These are phyloP conservation scores for Pelodiscus sinensis DNA, from an alignment of 2,113 vertebrate genomes.

Conservation along the genomic window DNA sequence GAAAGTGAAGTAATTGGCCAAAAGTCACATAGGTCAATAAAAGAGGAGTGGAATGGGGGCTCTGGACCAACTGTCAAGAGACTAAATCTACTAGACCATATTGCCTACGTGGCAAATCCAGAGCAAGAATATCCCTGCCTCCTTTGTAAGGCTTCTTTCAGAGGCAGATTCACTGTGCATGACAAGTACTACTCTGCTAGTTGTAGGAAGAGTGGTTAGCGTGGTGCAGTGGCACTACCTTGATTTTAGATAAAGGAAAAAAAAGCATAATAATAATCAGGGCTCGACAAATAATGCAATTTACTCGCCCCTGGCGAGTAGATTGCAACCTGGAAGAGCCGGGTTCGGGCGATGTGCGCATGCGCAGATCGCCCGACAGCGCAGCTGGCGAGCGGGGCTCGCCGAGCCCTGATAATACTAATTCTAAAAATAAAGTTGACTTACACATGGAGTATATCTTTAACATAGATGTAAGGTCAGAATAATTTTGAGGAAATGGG, in stretches of 20 bases:
- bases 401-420: too few species aligned
- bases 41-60: neutral
- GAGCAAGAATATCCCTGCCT: neutral
- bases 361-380: too few species aligned
- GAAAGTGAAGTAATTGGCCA: neutral
- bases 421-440: neutral
- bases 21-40: neutral
- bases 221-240: accelerated
- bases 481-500: neutral
- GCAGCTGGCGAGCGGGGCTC: too few species aligned
- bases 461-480: neutral
- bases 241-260: neutral
- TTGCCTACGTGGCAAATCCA: neutral
- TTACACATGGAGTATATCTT: accelerated
- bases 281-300: too few species aligned
- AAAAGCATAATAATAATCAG: neutral
- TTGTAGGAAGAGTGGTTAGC: neutral
- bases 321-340: too few species aligned
- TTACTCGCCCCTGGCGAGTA: too few species aligned
- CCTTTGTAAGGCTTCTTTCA: neutral
- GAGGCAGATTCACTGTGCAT: neutral
- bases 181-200: accelerated
- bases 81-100: neutral
- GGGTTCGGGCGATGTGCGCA: too few species aligned
- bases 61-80: neutral